These are phyloP conservation scores for Pecten maximus DNA, from an alignment of 2,888 invertebrate genomes.

Conservation along the genomic window DNA sequence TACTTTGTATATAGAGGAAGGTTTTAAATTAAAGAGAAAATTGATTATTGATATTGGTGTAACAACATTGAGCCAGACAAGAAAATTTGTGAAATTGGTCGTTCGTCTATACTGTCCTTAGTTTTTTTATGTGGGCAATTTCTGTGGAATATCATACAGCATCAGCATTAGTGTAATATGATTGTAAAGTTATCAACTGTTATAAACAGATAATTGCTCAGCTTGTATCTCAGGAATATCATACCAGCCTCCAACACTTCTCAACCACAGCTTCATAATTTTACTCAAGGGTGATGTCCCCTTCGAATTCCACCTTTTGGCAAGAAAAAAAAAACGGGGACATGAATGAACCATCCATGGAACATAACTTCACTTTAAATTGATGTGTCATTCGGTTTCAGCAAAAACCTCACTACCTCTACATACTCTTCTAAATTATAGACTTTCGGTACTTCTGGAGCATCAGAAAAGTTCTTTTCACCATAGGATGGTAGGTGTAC, in stretches of 20 bases:
- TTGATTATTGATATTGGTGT: too few species aligned
- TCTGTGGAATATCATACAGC: not conserved
- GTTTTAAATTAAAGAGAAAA: not conserved
- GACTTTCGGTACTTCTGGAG: too few species aligned
- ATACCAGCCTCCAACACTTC: not conserved
- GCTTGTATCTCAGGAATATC: constrained; percentile 1
- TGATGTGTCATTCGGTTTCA: not conserved
- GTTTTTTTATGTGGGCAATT: not conserved
- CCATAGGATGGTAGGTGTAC: not conserved
- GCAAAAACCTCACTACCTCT: constrained; percentile 4
- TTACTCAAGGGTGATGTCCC: not conserved
- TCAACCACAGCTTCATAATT: not conserved
- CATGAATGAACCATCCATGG: not conserved
- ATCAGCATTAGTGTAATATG: not conserved
- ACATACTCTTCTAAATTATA: not conserved
- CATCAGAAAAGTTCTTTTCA: not conserved
- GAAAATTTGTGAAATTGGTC: not conserved
- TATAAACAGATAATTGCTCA: constrained; percentile 11
- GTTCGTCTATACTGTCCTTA: not conserved
- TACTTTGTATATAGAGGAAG: not conserved
- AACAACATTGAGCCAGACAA: not conserved
- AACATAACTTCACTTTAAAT: not conserved
- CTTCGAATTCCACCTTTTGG: not conserved
- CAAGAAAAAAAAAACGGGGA: not conserved
- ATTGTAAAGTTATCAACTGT: not conserved